These are phyloP conservation scores for Arnoldichthys spilopterus DNA, from an alignment of 2,797 vertebrate genomes.

Conservation along the genomic window DNA sequence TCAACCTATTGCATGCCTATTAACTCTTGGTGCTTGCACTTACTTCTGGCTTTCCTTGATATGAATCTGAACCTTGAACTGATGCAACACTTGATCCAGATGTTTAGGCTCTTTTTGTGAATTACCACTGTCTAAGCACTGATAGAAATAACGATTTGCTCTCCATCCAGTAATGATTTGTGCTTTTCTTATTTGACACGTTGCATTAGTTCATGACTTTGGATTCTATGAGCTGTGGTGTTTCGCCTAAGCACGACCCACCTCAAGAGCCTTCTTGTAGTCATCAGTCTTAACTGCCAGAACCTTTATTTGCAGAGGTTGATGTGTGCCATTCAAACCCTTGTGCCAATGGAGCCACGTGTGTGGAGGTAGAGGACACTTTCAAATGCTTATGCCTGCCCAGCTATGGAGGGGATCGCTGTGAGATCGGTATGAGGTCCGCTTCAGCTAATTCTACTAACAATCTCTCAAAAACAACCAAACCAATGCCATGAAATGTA, in stretches of 20 bases:
- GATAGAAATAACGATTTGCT: slow-evolving; percentile 3
- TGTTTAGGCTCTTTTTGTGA: slow-evolving; percentile 5
- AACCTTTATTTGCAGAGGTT: slow-evolving; percentile 95
- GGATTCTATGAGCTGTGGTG: slow-evolving; percentile 53
- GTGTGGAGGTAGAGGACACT: slow-evolving; percentile 89
- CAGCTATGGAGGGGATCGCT: slow-evolving; percentile 96
- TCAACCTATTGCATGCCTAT: slow-evolving; percentile 67
- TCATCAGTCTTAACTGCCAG: slow-evolving; percentile 83
- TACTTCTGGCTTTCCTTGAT: slow-evolving; percentile 59
- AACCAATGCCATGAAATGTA: slow-evolving; percentile 44
- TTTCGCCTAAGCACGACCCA: slow-evolving; percentile 38
- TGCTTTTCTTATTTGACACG: slow-evolving; percentile 49
- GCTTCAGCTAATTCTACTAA: slow-evolving; percentile 95
- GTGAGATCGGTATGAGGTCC: slow-evolving; percentile 93
- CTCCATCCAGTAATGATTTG: not conserved
- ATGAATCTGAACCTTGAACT: slow-evolving; percentile 64
- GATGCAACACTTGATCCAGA: slow-evolving; percentile 63
- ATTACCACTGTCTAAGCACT: not conserved
- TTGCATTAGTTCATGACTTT: slow-evolving; percentile 66
- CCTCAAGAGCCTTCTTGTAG: slow-evolving; percentile 63
- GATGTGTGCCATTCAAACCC: slow-evolving; percentile 96
- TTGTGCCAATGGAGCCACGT: slow-evolving; percentile 98
- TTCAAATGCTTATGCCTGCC: slow-evolving; percentile 99
- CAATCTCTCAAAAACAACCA: slow-evolving; percentile 68
- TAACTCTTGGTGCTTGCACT: slow-evolving; percentile 62